Evolutionary conservation across 2,797 vertebrate species (phyloP).

Genomic region (Saguinus oedipus): DNA sequence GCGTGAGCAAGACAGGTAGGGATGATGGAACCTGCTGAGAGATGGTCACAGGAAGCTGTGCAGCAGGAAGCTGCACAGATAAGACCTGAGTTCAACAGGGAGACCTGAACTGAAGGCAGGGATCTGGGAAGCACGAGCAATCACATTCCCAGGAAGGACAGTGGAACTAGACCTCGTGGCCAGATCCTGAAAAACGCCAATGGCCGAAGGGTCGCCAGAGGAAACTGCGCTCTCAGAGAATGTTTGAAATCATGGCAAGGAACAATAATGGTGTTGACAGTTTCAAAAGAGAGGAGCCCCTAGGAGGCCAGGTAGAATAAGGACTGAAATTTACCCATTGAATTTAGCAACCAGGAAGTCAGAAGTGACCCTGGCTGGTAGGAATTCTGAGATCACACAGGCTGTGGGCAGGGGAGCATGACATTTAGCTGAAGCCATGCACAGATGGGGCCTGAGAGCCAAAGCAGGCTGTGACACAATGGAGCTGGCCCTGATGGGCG

Average conservation of each 20-base stretch:
- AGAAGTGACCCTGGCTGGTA: background rate
- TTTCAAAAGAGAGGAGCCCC: background rate
- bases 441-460: background rate
- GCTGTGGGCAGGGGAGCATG: fast-evolving
- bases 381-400: background rate
- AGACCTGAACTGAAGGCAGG: background rate
- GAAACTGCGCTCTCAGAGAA: background rate
- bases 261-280: background rate
- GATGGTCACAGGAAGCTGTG: background rate
- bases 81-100: background rate
- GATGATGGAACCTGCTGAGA: fast-evolving
- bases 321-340: background rate
- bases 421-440: fast-evolving
- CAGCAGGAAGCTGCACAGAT: fast-evolving
- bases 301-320: background rate
- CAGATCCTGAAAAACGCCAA: background rate
- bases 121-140: background rate
- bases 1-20: background rate
- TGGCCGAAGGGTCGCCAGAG: background rate
- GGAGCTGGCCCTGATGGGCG: background rate
- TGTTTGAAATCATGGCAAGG: background rate
- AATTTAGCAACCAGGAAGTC: background rate
- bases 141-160: background rate
- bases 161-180: background rate
- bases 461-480: fast-evolving